phyloP scores from a whole-genome alignment of 2,113 vertebrate genomes.

The Hyaena hyaena region DNA sequence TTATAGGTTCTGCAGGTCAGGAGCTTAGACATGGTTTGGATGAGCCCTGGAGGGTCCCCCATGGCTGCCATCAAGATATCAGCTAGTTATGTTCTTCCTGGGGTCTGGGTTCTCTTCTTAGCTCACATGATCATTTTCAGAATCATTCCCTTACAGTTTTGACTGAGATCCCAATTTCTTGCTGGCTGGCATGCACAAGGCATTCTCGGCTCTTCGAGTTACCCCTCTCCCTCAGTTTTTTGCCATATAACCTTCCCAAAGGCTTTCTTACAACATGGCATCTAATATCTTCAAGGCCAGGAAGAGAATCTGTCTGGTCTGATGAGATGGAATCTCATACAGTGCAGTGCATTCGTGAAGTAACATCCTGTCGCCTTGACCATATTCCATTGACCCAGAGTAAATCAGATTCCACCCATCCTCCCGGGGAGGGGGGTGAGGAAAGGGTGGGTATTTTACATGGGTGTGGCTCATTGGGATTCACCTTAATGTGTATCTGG shows the following conservation, averaged over 20 bases:
- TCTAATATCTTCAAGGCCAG: not conserved
- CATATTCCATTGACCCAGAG: not conserved
- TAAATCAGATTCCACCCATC: not conserved
- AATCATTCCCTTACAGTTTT: not conserved
- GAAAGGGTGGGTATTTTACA: accelerated
- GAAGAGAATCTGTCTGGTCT: not conserved
- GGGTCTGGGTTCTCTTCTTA: not conserved
- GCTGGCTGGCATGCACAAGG: too few relatives aligned
- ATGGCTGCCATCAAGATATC: not conserved
- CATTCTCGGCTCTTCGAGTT: not conserved
- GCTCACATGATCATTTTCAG: accelerated
- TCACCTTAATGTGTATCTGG: not conserved
- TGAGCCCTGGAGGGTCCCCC: not conserved
- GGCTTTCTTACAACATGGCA: not conserved
- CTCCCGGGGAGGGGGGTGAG: accelerated
- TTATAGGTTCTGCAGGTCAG: not conserved
- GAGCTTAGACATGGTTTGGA: not conserved
- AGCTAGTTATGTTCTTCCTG: not conserved
- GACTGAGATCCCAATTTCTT: not conserved
- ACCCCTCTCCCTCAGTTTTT: not conserved
- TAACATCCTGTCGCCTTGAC: not conserved
- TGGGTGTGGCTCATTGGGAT: accelerated
- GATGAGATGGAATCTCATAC: not conserved
- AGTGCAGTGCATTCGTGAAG: too few relatives aligned
- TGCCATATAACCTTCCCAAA: accelerated